Conservation (phyloP, 2,797 vertebrate species). For the Clarias laeviceps region DNA sequence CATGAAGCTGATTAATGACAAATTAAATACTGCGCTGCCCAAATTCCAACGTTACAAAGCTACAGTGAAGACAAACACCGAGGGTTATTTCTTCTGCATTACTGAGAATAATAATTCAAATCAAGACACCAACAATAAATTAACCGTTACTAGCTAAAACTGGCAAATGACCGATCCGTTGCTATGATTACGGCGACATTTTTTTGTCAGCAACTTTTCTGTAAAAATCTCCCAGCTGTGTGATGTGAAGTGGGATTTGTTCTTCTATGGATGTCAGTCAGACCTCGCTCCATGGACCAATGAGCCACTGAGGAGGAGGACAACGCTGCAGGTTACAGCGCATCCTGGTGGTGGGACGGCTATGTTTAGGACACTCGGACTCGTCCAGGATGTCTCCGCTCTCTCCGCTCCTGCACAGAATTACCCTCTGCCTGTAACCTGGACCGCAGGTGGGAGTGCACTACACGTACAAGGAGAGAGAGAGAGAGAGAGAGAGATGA, state of each 20-base stretch:
- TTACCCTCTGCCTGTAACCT: slow-evolving; percentile 89
- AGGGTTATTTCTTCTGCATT: neutral
- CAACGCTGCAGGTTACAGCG: slow-evolving; percentile 95
- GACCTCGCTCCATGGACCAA: slow-evolving; percentile 94
- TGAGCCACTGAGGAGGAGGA: slow-evolving; percentile 90
- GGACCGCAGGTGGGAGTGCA: slow-evolving; percentile 94
- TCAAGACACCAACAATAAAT: neutral
- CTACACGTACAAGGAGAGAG: slow-evolving; percentile 66
- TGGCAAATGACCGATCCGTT: neutral
- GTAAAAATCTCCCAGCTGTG: neutral
- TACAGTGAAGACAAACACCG: no score
- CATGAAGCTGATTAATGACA: neutral
- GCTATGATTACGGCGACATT: neutral
- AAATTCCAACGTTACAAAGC: neutral
- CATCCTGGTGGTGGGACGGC: slow-evolving; percentile 89
- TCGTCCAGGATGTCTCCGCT: slow-evolving; percentile 80
- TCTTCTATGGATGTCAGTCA: slow-evolving; percentile 15
- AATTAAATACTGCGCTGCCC: neutral
- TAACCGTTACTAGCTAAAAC: neutral
- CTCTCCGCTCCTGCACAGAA: slow-evolving; percentile 93
- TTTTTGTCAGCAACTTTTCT: neutral
- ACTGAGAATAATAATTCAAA: neutral
- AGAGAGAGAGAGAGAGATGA: slow-evolving; percentile 17
- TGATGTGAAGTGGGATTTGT: neutral
- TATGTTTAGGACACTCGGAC: slow-evolving; percentile 80